Base-by-base conservation (phyloP, 2,888 invertebrate genomes). In the Alentia gelatinosa region DNA sequence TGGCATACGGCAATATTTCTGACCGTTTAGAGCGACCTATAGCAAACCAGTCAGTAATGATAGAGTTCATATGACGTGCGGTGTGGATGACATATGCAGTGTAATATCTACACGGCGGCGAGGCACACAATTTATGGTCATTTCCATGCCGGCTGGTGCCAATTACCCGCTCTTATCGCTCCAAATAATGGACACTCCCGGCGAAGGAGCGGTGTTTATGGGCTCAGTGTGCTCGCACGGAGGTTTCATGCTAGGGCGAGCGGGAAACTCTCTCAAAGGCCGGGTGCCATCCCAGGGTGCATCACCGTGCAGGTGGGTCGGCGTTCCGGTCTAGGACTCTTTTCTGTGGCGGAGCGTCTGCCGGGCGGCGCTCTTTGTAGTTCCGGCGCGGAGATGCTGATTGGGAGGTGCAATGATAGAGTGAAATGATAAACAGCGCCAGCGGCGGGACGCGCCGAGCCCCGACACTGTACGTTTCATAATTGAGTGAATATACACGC, bases 191-290 rank as follows among this genome's bases (percentile, higher is more conserved):
- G 79, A 79, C 79, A 79, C 79, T 79, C 37, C 39, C 50, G 47
- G 19, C 86, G 86, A n/a, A 42, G 42, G 26, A 47, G 30, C 30
- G 19, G 47, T 30, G 50, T 68, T 68, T 68, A 68, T 26, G 12
- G 30, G 68, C 68, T 68, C 68, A 12, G 26, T 30, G 30, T 3
- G 79, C 86, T 86, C 86, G 19, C 86, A 86, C 86, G 35, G 4
- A 86, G 86, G 42, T 50, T 86, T 86, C 86, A 86, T 86, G 86
- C 86, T 86, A 86, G 47, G 86, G 50, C 47, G 50, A 86, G 86
- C 86, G 47, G 86, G 4, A 86, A 86, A 86, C 5, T 30, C 26
- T 33, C 30, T 86, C 47, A 86, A 50, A 86, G 86, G 19, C 47
- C 1, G 23, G 47, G 47, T 86, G 86, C 35, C 86, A 86, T 86